Conservation (phyloP, 2,113 vertebrate species). For the Vulpes lagopus region DNA sequence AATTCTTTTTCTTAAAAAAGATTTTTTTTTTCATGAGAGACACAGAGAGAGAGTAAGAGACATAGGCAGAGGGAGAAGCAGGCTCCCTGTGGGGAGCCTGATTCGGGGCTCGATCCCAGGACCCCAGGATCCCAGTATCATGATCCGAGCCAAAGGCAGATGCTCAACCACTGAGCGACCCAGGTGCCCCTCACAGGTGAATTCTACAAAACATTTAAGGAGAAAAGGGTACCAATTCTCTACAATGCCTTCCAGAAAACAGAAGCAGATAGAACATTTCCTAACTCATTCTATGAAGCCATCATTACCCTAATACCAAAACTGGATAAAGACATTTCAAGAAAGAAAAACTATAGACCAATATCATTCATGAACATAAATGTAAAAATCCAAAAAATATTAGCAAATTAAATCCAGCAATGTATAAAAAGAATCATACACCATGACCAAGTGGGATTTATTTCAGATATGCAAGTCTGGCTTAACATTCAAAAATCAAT, state of each 20-base stretch:
- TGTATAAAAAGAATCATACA: not conserved
- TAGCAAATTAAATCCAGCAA: not conserved
- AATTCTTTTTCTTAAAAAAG: not conserved
- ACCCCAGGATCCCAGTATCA: no score
- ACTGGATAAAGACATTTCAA: not conserved
- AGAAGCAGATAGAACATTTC: not conserved
- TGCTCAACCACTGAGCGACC: no score
- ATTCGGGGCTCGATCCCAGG: no score
- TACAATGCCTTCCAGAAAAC: conserved; percentile 15
- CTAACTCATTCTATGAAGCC: not conserved
- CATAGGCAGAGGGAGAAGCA: no score
- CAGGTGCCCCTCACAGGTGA: not conserved
- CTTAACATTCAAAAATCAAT: not conserved
- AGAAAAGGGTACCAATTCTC: not conserved
- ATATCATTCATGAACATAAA: not conserved
- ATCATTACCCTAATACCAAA: not conserved
- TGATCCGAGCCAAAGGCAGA: no score
- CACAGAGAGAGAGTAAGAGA: no score
- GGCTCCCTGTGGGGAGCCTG: no score
- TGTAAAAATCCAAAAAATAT: not conserved
- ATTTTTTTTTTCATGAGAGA: no score
- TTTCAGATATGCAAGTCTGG: not conserved
- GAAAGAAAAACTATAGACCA: not conserved
- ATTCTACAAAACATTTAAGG: conserved; percentile 27
- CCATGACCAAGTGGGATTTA: not conserved